Evolutionary conservation across 2,797 vertebrate species (phyloP).

Genomic region (Synanceia verrucosa): DNA sequence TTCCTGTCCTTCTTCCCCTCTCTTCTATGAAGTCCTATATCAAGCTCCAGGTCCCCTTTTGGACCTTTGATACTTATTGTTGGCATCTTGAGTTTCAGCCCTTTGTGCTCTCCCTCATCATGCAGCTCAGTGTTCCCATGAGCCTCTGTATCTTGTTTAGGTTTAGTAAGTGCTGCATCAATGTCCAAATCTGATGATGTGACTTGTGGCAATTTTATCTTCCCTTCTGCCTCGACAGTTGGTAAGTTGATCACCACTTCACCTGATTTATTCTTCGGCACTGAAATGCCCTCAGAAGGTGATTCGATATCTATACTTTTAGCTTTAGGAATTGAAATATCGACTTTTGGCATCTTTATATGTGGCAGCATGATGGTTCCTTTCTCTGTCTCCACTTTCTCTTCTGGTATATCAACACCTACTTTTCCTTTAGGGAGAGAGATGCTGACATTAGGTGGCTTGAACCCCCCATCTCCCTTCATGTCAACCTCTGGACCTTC

Average conservation of each 20-base stretch:
- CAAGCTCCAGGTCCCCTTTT: constrained; percentile 70
- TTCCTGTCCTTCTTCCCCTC: constrained; percentile 63
- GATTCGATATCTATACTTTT: constrained; percentile 36
- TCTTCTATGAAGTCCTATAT: constrained; percentile 63
- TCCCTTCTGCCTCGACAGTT: constrained; percentile 21
- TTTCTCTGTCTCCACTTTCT: constrained; percentile 19
- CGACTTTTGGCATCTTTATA: constrained; percentile 68
- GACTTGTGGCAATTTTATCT: constrained; percentile 48
- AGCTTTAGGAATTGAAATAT: constrained; percentile 65
- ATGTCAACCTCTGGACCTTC: not conserved
- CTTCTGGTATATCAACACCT: constrained; percentile 21
- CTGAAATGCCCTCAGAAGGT: constrained; percentile 45
- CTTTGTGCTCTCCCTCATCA: constrained; percentile 50
- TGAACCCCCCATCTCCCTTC: accelerated
- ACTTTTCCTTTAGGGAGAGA: not conserved
- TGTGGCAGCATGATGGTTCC: constrained; percentile 41
- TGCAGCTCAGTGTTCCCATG: constrained; percentile 32
- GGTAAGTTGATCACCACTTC: constrained; percentile 29
- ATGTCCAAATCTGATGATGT: constrained; percentile 66
- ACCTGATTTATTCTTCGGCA: constrained; percentile 45
- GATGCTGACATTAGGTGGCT: not conserved
- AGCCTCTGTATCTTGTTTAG: constrained; percentile 25
- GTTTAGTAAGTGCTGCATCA: constrained; percentile 47
- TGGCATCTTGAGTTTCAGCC: constrained; percentile 69
- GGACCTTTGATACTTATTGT: constrained; percentile 64